These are phyloP conservation scores for Drosophila parabipectinata DNA, from an alignment of 1,140 invertebrate species.

Conservation along the genomic window DNA sequence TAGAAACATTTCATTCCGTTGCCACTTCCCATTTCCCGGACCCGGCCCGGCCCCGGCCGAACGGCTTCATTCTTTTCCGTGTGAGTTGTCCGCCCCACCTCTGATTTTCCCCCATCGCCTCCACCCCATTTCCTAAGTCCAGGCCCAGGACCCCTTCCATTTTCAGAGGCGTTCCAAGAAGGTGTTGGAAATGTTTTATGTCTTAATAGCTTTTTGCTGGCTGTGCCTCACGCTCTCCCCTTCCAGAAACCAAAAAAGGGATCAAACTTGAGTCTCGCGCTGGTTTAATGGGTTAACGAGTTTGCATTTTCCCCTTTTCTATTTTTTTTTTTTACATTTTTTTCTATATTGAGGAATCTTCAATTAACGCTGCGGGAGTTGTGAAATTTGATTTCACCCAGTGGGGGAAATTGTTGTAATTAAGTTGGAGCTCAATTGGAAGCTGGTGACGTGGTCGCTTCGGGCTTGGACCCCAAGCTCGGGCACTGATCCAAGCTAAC, in stretches of 20 bases:
- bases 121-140: not conserved
- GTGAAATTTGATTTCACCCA: conserved; percentile 66
- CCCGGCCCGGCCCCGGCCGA: not conserved
- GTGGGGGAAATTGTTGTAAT: conserved; percentile 42
- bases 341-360: conserved; percentile 61
- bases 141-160: not conserved
- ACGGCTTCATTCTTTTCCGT: conserved; percentile 11
- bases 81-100: not conserved
- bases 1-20: conserved; percentile 63
- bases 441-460: conserved; percentile 6
- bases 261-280: conserved; percentile 45
- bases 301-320: conserved; percentile 49
- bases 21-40: conserved; percentile 43
- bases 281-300: conserved; percentile 73
- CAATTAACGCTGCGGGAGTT: conserved; percentile 75
- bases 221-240: conserved; percentile 18
- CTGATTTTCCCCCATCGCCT: no score
- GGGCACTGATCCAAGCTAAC: not conserved
- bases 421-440: conserved; percentile 42
- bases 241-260: conserved; percentile 27
- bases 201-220: conserved; percentile 68
- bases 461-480: no score
- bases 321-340: conserved; percentile 9
- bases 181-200: conserved; percentile 79
- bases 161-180: conserved; percentile 53